phyloP scores from a whole-genome alignment of 2,113 vertebrate genomes.

The Bubo bubo region DNA sequence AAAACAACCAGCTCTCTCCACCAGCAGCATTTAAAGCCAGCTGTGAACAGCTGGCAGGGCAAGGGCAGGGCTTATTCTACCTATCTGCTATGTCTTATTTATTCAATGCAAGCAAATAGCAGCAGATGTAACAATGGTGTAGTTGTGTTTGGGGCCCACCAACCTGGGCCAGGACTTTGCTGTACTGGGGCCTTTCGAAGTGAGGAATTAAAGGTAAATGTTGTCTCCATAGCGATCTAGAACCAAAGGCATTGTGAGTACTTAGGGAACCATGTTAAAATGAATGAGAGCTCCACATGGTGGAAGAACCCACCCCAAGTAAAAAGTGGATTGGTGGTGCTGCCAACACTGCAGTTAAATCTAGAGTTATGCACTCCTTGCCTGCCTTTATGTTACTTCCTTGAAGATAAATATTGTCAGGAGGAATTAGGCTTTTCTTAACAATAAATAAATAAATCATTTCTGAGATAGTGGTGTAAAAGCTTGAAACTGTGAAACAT shows the following conservation, averaged over 20 bases:
- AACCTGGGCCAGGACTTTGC: background rate
- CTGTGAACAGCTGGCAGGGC: background rate
- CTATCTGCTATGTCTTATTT: rapidly evolving
- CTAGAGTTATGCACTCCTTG: background rate
- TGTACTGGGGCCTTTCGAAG: rapidly evolving
- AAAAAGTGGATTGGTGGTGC: background rate
- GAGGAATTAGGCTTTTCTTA: background rate
- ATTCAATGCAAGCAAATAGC: rapidly evolving
- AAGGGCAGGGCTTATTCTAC: background rate
- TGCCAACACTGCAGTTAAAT: rapidly evolving
- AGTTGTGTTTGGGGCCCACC: background rate
- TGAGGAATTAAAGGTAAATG: background rate
- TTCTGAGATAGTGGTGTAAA: background rate
- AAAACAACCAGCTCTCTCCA: background rate
- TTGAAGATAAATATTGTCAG: background rate
- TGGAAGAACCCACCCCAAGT: background rate
- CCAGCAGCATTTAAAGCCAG: background rate
- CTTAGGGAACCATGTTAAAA: background rate
- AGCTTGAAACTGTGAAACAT: background rate
- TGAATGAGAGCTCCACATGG: rapidly evolving
- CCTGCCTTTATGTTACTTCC: background rate
- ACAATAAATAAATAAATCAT: background rate
- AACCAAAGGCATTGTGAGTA: background rate
- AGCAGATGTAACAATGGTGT: background rate
- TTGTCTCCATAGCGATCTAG: background rate